These are phyloP conservation scores for Andinoacara biseriatus DNA, from an alignment of 2,113 vertebrate species.

Conservation along the genomic window DNA sequence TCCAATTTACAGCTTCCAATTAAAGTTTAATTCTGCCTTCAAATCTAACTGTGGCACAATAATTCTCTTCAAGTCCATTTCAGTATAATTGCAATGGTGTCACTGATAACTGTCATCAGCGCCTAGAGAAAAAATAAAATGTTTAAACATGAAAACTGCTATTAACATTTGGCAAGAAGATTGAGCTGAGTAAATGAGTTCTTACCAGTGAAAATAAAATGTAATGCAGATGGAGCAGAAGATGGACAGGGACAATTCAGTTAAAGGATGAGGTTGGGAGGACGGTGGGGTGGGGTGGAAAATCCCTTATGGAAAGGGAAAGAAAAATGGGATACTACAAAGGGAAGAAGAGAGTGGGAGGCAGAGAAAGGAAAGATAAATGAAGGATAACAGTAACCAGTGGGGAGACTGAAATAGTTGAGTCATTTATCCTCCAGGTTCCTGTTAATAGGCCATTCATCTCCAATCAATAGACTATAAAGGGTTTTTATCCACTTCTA, in stretches of 20 bases:
- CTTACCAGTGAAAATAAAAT: conserved; percentile 26
- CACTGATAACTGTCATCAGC: conserved; percentile 37
- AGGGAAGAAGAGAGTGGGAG: not conserved
- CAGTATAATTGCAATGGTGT: conserved; percentile 31
- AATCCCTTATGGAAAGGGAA: not conserved
- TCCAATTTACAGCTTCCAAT: conserved; percentile 23
- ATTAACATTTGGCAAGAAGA: conserved; percentile 50
- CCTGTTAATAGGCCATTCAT: conserved; percentile 31
- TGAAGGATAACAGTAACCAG: not conserved
- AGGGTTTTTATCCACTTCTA: conserved; percentile 26
- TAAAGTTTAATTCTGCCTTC: conserved; percentile 35
- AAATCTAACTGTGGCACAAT: conserved; percentile 8
- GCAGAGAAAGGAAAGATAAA: not conserved
- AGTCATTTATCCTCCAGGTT: conserved; percentile 25
- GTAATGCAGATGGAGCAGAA: conserved; percentile 1
- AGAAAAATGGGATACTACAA: not conserved
- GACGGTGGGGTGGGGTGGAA: not conserved
- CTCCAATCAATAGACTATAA: conserved; percentile 38
- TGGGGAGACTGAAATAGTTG: not conserved
- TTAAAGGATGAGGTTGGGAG: not conserved
- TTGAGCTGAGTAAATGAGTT: conserved; percentile 38
- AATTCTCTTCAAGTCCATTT: conserved; percentile 30
- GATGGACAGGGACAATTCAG: conserved; percentile 27
- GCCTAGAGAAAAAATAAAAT: conserved; percentile 30
- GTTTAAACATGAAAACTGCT: conserved; percentile 34